Evolutionary conservation across 2,797 vertebrate species (phyloP).

Genomic region (Antennarius maculatus): DNA sequence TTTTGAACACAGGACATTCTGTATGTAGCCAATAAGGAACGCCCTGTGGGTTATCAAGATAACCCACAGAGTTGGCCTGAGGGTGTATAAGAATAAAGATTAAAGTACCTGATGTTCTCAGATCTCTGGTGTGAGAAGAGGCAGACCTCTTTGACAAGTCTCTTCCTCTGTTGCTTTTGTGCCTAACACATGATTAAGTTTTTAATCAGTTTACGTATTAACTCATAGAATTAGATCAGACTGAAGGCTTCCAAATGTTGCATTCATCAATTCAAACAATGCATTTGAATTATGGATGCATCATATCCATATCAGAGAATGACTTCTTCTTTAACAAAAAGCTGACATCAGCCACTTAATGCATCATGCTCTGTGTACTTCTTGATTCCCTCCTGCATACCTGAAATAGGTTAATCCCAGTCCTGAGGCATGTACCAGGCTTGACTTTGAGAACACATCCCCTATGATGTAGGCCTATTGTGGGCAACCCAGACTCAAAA

Average conservation of each 20-base stretch:
- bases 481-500: background rate
- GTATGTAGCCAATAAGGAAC: constrained; percentile 3
- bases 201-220: constrained; percentile 12
- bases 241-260: too few species aligned
- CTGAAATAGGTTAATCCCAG: constrained; percentile 5
- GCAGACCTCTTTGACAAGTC: constrained; percentile 6
- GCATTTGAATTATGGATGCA: too few species aligned
- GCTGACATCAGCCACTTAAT: background rate
- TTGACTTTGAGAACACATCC: constrained; percentile 16
- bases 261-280: too few species aligned
- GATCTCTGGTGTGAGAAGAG: constrained; percentile 12
- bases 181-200: background rate
- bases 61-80: constrained; percentile 21
- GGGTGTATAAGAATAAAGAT: constrained; percentile 31
- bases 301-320: background rate
- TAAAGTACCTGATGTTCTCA: constrained; percentile 27
- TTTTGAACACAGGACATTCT: constrained; percentile 2
- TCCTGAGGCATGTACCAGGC: constrained; percentile 9
- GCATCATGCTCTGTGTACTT: background rate
- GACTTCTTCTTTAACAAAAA: constrained; percentile 3
- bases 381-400: constrained; percentile 8
- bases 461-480: background rate
- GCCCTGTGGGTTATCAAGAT: constrained; percentile 18
- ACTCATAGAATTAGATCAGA: constrained; percentile 5
- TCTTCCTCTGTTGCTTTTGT: background rate